Evolutionary conservation across 2,113 vertebrate genomes (phyloP).

Genomic region (Helogale parvula): DNA sequence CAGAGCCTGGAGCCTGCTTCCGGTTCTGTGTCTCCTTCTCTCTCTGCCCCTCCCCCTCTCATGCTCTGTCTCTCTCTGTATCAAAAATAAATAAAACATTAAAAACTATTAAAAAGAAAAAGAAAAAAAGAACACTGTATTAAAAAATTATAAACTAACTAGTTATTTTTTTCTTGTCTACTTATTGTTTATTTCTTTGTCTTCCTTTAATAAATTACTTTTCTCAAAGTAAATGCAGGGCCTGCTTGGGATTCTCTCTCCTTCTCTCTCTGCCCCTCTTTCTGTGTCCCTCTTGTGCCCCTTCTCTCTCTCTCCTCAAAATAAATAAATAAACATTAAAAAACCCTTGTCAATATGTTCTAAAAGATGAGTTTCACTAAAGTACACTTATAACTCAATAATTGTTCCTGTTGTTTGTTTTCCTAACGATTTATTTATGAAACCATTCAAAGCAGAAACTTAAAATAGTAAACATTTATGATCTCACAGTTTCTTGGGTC

Average conservation of each 20-base stretch:
- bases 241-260: no score
- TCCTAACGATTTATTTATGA: not conserved
- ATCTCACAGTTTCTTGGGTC: not conserved
- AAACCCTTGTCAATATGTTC: not conserved
- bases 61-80: no score
- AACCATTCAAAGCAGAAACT: not conserved
- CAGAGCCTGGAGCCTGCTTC: no score
- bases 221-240: not conserved
- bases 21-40: no score
- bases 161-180: not conserved
- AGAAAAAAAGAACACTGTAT: no score
- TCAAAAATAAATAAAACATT: no score
- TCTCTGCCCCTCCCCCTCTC: no score
- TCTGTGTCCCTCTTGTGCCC: no score
- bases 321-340: no score
- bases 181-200: not conserved
- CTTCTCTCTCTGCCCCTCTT: no score
- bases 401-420: not conserved
- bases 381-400: not conserved
- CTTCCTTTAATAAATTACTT: not conserved
- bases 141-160: not conserved
- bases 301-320: no score
- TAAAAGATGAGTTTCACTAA: not conserved
- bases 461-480: not conserved
- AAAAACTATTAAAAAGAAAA: no score